Evolutionary conservation across 2,797 vertebrate species (phyloP).

Genomic region (Moxostoma hubbsi): DNA sequence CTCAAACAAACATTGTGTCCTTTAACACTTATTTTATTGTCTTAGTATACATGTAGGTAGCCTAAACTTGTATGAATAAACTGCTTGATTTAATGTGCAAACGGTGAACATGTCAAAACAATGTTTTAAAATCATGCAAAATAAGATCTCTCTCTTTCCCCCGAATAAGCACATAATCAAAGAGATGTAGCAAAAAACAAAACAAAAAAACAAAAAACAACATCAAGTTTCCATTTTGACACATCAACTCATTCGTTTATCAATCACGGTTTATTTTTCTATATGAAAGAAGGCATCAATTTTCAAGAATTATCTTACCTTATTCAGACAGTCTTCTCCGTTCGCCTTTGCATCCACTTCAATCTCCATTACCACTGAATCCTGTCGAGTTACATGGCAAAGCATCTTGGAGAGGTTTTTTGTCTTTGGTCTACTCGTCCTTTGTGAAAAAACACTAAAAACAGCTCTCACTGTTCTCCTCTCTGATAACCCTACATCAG

Average conservation of each 20-base stretch:
- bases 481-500: conserved; percentile 67
- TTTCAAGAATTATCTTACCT: conserved; percentile 75
- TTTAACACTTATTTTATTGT: background rate
- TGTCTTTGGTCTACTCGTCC: conserved; percentile 72
- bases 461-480: conserved; percentile 55
- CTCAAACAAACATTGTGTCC: background rate
- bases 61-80: background rate
- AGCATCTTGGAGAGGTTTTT: conserved; percentile 79
- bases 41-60: background rate
- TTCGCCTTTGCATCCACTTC: conserved; percentile 97
- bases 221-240: background rate
- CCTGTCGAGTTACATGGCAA: conserved; percentile 96
- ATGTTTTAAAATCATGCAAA: background rate
- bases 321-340: conserved; percentile 95
- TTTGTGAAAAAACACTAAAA: conserved; percentile 59
- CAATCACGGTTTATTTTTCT: background rate
- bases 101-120: background rate
- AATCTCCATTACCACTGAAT: conserved; percentile 98
- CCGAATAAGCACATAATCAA: background rate
- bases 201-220: background rate
- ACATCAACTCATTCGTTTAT: conserved; percentile 11
- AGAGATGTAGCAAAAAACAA: background rate
- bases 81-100: background rate
- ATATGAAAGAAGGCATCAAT: background rate
- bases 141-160: background rate